phyloP scores from a whole-genome alignment of 2,797 vertebrate species.

The Dicrostonyx torquatus region DNA sequence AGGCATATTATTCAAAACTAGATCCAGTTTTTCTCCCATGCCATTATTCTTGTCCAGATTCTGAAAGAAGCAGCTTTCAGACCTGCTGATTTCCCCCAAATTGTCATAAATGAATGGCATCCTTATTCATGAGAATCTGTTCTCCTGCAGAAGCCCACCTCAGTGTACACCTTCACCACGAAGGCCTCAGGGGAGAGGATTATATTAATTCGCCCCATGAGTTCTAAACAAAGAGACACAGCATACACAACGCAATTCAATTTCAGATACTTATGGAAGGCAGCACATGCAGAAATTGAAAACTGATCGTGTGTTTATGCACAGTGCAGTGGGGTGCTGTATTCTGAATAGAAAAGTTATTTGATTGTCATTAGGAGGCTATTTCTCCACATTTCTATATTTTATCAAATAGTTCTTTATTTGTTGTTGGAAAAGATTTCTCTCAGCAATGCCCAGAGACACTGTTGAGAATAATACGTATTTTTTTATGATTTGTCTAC shows the following conservation, averaged over 20 bases:
- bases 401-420: constrained; percentile 42
- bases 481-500: background rate
- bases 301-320: background rate
- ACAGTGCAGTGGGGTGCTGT: background rate
- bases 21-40: constrained; percentile 70
- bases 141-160: constrained; percentile 59
- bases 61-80: constrained; percentile 77
- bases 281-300: background rate
- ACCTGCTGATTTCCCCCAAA: constrained; percentile 43
- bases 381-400: background rate
- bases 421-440: constrained; percentile 17
- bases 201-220: constrained; percentile 51
- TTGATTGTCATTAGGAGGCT: background rate
- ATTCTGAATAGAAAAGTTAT: background rate
- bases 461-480: background rate
- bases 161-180: constrained; percentile 22
- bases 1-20: constrained; percentile 82
- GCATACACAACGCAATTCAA: constrained; percentile 6
- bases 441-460: constrained; percentile 58
- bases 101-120: constrained; percentile 67
- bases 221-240: constrained; percentile 52
- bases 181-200: constrained; percentile 64
- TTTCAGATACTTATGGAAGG: constrained; percentile 43
- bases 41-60: constrained; percentile 79
- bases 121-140: constrained; percentile 74